Evolutionary conservation across 2,888 invertebrate genomes (phyloP), one percentile per base, ranked within the genome.

Genomic region (Mycogona germanica): DNA sequence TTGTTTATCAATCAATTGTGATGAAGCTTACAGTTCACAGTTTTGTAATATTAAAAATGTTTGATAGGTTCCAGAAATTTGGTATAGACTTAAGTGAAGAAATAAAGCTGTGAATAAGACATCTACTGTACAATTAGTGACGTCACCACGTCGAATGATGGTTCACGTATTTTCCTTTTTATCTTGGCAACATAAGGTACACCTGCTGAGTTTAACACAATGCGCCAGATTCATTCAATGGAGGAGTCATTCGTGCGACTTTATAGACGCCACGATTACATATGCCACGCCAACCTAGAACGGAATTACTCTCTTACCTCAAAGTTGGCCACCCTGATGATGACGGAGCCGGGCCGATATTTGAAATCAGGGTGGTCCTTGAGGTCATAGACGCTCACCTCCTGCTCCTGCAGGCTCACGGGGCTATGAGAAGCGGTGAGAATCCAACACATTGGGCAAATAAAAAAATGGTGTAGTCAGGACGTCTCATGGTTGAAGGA

Each of bases 281-380:
- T 32, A 32, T 32, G n/a, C n/a, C 40, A n/a, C n/a, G n/a, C n/a
- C n/a, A n/a, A n/a, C n/a, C n/a, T n/a, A n/a, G n/a, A n/a, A n/a
- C 26, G 21, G 7, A 23, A 44, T 2, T n/a, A 44, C 21, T 21
- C 21, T 26, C 54, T 49, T 38, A 61, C 61, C 35, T 80, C 78
- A 65, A 83, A 83, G 72, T 85, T 85, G 42, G 84, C 85, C 49
- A 87, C 84, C 56, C 86, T 74, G 64, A 89, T 87, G 49, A 95
- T 92, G 64, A 88, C 83, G 12, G 87, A 87, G 21, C 92, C 92
- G 7, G 92, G 91, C 61, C 92, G 79, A 72, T 88, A 95, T 66
- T 87, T 86, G 72, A 88, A 93, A 69, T 91, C 91, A 0, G 88
- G 84, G 72, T 95, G 95, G 72, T 93, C 93, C 66, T 88, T 89